Evolutionary conservation across 2,113 vertebrate genomes (phyloP).

Genomic region (Rostratula benghalensis): DNA sequence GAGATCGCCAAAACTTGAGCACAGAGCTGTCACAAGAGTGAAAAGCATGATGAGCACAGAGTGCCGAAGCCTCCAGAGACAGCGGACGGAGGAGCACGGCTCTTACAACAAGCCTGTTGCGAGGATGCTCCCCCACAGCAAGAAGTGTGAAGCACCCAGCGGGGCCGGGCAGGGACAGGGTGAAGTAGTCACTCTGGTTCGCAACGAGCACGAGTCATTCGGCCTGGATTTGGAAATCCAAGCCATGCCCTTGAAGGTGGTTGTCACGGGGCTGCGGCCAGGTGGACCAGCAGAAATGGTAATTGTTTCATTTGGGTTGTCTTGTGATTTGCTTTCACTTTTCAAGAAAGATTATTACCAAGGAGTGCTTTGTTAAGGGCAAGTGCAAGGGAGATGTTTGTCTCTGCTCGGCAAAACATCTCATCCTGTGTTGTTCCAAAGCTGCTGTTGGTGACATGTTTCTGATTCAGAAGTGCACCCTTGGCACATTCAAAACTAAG

Average conservation of each 20-base stretch:
- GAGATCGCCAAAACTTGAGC: slow-evolving; percentile 86
- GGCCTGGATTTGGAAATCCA: slow-evolving; percentile 83
- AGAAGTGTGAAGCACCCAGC: slow-evolving; percentile 67
- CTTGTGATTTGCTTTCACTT: not conserved
- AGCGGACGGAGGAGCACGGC: slow-evolving; percentile 67
- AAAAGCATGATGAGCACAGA: slow-evolving; percentile 82
- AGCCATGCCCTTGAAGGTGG: slow-evolving; percentile 77
- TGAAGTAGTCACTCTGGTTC: slow-evolving; percentile 72
- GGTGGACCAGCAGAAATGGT: slow-evolving; percentile 84
- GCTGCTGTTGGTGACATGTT: not conserved
- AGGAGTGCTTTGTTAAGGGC: not conserved
- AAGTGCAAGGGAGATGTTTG: not conserved
- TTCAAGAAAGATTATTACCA: not conserved
- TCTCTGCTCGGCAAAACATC: not conserved
- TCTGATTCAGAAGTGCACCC: not conserved
- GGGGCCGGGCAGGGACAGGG: slow-evolving; percentile 32
- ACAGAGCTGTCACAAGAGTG: slow-evolving; percentile 78
- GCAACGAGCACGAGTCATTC: slow-evolving; percentile 75
- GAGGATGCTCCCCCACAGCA: slow-evolving; percentile 69
- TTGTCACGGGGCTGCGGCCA: slow-evolving; percentile 76
- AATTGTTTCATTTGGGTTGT: not conserved
- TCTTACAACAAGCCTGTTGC: slow-evolving; percentile 48
- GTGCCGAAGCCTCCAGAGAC: slow-evolving; percentile 65
- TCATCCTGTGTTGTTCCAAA: not conserved
- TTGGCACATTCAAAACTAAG: not conserved